Conservation (phyloP, 2,888 invertebrate genomes). For the Polyommatus iphigenia region DNA sequence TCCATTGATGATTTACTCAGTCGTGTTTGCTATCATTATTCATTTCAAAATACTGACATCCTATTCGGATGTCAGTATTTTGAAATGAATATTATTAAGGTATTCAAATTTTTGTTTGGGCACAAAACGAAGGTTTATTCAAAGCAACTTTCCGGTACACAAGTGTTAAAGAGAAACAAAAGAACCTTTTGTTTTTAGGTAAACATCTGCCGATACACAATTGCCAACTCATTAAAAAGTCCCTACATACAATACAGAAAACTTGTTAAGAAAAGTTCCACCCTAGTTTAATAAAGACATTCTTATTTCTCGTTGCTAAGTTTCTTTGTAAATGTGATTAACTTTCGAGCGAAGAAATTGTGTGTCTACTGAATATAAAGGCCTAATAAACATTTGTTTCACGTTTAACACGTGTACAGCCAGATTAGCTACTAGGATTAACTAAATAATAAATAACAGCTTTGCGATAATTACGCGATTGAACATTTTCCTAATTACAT, state of each 20-base stretch:
- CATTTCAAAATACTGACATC: background rate
- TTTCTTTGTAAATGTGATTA: constrained; percentile 30
- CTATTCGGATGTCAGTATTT: no score
- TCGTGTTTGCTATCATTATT: background rate
- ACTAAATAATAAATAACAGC: background rate
- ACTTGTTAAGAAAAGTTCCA: constrained; percentile 30
- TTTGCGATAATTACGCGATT: background rate
- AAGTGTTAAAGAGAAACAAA: constrained; percentile 26
- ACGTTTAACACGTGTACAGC: background rate
- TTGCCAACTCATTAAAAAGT: constrained; percentile 31
- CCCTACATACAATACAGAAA: constrained; percentile 16
- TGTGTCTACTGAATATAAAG: constrained; percentile 23
- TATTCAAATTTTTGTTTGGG: background rate
- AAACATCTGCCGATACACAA: constrained; percentile 30
- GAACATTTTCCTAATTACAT: background rate
- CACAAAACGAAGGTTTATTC: constrained; percentile 5
- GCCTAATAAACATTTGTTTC: constrained; percentile 8
- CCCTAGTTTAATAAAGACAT: constrained; percentile 30
- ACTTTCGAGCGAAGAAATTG: constrained; percentile 5
- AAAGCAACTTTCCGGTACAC: background rate
- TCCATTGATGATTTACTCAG: no score
- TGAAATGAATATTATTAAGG: no score
- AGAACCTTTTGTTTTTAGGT: constrained; percentile 20
- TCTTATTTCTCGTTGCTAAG: constrained; percentile 26
- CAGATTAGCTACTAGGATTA: constrained; percentile 5